These are phyloP conservation scores for Daubentonia madagascariensis DNA, from an alignment of 2,113 vertebrate species.

Conservation along the genomic window DNA sequence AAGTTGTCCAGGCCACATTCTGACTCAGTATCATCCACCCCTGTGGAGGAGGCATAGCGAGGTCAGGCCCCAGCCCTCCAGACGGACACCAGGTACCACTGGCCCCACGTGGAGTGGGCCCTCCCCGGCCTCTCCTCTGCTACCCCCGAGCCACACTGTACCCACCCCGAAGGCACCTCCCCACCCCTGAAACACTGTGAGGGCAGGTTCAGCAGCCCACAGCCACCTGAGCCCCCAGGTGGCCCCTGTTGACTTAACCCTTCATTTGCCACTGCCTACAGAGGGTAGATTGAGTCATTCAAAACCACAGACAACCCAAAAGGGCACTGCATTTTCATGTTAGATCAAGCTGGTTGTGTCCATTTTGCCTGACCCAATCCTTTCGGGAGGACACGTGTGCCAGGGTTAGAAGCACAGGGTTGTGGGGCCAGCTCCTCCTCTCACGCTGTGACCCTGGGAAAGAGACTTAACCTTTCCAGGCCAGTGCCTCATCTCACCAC, in stretches of 20 bases:
- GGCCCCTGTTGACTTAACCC: not conserved
- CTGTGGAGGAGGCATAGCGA: conserved; percentile 65
- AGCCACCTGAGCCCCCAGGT: not conserved
- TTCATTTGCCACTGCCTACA: not conserved
- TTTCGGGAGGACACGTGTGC: not conserved
- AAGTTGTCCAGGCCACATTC: conserved; percentile 93
- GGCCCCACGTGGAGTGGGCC: not conserved
- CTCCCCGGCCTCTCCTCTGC: not conserved
- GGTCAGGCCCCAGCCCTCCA: not conserved
- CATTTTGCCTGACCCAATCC: not conserved
- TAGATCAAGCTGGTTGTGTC: not conserved
- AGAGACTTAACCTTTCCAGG: not conserved
- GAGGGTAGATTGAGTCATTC: rapidly evolving
- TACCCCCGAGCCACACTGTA: too few species aligned
- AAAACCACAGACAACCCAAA: not conserved
- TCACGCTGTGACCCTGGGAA: not conserved
- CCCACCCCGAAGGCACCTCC: not conserved
- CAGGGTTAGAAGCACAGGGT: not conserved
- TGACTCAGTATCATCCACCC: conserved; percentile 91
- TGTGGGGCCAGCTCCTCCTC: not conserved
- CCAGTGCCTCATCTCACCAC: not conserved
- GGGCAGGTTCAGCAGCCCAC: not conserved
- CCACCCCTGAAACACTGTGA: not conserved
- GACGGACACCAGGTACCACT: rapidly evolving
- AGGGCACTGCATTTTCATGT: not conserved